phyloP scores from a whole-genome alignment of 2,797 vertebrate species.

The Gymnocypris eckloni region DNA sequence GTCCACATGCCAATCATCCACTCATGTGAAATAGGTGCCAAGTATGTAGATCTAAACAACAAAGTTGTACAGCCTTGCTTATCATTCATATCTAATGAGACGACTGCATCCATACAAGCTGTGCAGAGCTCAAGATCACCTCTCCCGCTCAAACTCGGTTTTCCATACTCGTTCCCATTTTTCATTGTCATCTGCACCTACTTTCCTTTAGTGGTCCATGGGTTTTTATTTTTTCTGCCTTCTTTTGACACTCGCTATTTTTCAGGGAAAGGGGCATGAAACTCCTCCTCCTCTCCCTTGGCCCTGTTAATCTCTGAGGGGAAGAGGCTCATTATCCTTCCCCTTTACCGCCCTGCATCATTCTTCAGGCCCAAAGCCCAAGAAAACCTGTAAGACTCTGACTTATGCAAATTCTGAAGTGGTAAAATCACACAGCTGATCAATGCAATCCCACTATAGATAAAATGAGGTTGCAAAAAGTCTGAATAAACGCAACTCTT shows the following conservation, averaged over 20 bases:
- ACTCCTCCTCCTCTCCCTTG: constrained; percentile 68
- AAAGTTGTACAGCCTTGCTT: not conserved
- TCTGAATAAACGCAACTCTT: not conserved
- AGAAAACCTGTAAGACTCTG: constrained; percentile 17
- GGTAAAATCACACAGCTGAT: not conserved
- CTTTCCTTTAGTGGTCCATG: constrained; percentile 70
- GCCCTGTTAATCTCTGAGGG: constrained; percentile 56
- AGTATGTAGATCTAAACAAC: not conserved
- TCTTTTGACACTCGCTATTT: constrained; percentile 80
- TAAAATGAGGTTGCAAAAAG: not conserved
- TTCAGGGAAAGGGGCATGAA: constrained; percentile 69
- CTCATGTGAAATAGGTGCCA: not conserved
- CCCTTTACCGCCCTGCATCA: constrained; percentile 25
- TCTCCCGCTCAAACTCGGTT: constrained; percentile 77
- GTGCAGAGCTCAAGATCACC: constrained; percentile 59
- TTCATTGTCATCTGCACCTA: constrained; percentile 79
- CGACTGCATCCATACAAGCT: not conserved
- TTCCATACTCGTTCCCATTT: constrained; percentile 74
- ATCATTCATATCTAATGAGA: constrained; percentile 33
- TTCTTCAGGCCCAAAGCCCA: constrained; percentile 9
- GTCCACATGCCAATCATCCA: not conserved
- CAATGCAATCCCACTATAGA: not conserved
- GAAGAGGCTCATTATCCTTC: constrained; percentile 49
- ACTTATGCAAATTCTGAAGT: not conserved
- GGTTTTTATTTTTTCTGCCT: constrained; percentile 60